These are phyloP conservation scores for Scolopax rusticola DNA, from an alignment of 2,797 vertebrate species.

Conservation along the genomic window DNA sequence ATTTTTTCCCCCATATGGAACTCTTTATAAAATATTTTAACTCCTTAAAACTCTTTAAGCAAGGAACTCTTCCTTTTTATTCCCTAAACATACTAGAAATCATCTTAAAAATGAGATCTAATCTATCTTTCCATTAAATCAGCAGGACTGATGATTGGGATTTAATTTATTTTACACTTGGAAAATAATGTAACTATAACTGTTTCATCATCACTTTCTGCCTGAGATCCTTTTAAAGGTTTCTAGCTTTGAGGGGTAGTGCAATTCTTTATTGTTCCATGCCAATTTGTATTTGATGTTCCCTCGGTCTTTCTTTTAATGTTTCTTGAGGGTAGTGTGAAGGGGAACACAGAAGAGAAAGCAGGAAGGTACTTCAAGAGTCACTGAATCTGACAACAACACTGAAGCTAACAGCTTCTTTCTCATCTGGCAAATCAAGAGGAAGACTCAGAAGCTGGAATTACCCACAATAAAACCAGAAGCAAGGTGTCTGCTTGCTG, in stretches of 20 bases:
- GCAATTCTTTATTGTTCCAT: background rate
- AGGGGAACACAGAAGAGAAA: background rate
- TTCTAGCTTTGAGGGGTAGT: background rate
- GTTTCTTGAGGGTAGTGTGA: background rate
- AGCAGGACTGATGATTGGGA: fast-evolving
- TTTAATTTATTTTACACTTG: background rate
- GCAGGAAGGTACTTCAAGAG: background rate
- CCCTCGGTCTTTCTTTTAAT: background rate
- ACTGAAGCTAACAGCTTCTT: background rate
- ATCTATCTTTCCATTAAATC: background rate
- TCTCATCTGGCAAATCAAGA: background rate
- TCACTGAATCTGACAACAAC: background rate
- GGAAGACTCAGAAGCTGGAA: background rate
- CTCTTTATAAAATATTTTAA: background rate
- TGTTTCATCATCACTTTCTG: background rate
- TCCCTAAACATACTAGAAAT: background rate
- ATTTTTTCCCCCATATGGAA: background rate
- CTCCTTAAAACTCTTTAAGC: background rate
- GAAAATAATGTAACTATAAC: background rate
- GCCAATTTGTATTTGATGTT: background rate
- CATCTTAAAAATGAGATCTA: background rate
- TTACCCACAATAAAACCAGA: background rate
- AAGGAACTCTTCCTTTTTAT: background rate
- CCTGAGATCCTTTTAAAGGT: background rate
- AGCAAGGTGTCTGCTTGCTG: background rate